Conservation (phyloP, 2,888 invertebrate genomes). For the Rhyacophila evoluta region DNA sequence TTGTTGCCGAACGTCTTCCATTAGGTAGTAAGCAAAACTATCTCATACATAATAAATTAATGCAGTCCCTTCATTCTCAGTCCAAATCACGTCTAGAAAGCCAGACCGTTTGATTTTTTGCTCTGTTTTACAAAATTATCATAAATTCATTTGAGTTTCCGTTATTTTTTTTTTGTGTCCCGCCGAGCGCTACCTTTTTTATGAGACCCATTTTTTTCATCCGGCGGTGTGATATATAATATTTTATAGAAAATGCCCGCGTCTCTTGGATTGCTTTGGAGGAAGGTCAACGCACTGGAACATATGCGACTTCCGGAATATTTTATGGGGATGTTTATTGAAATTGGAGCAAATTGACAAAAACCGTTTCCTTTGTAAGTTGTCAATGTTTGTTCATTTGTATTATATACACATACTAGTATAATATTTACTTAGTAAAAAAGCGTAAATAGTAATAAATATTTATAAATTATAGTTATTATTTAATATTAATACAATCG, state of each 20-base stretch:
- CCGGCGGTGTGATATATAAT: conserved; percentile 40
- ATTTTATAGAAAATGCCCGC: conserved; percentile 40
- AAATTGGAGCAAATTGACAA: conserved; percentile 1
- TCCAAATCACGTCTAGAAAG: conserved; percentile 41
- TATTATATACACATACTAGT: no score
- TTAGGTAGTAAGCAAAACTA: background rate
- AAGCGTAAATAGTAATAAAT: no score
- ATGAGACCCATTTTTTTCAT: conserved; percentile 48
- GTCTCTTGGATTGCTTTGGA: conserved; percentile 6
- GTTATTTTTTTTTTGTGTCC: conserved; percentile 51
- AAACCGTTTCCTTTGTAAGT: background rate
- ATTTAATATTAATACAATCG: no score
- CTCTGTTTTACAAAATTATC: conserved; percentile 43
- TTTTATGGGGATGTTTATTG: conserved; percentile 2
- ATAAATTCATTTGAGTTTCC: conserved; percentile 46
- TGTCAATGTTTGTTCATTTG: background rate
- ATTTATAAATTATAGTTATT: no score
- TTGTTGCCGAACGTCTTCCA: conserved; percentile 29
- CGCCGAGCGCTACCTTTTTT: conserved; percentile 52
- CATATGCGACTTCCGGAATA: conserved; percentile 45
- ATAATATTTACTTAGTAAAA: no score
- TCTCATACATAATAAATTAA: conserved; percentile 51
- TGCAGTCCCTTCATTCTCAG: conserved; percentile 24
- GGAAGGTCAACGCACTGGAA: conserved; percentile 50
- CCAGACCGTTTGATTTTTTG: conserved; percentile 46